Evolutionary conservation across 2,113 vertebrate species (phyloP).

Genomic region (Callipepla californica): DNA sequence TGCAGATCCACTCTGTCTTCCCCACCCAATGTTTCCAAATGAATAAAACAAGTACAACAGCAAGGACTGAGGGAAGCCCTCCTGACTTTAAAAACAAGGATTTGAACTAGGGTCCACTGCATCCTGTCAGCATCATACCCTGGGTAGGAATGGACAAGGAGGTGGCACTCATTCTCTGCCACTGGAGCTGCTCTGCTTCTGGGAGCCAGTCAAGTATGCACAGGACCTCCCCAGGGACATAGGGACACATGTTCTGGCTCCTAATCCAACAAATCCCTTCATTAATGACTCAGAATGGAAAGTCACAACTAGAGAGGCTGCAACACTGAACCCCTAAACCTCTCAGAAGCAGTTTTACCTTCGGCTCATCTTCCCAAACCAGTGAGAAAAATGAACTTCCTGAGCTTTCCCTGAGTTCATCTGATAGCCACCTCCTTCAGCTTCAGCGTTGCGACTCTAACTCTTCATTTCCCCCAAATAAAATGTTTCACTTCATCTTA

Average conservation of each 20-base stretch:
- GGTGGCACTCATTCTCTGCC: background rate
- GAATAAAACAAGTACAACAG: background rate
- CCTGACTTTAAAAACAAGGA: background rate
- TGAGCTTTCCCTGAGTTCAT: background rate
- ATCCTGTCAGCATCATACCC: background rate
- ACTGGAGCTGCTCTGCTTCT: background rate
- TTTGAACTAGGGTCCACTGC: background rate
- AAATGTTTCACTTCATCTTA: background rate
- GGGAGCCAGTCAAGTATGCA: background rate
- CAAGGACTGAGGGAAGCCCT: background rate
- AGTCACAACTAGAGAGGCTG: background rate
- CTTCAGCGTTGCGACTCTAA: background rate
- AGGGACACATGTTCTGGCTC: background rate
- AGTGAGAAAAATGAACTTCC: background rate
- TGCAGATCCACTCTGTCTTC: background rate
- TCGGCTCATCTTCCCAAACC: background rate
- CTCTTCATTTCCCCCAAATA: background rate
- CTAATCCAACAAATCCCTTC: background rate
- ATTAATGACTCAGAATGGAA: background rate
- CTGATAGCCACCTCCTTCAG: background rate
- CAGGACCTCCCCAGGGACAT: background rate
- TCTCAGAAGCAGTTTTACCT: background rate
- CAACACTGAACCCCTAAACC: background rate
- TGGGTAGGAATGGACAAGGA: background rate
- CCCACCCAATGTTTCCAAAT: background rate